Percentiles rank a stretch among this genome's conserved stretches.
These are phyloP conservation scores for Pogoniulus pusillus DNA, from an alignment of 2,797 vertebrate species.

Conservation along the genomic window DNA sequence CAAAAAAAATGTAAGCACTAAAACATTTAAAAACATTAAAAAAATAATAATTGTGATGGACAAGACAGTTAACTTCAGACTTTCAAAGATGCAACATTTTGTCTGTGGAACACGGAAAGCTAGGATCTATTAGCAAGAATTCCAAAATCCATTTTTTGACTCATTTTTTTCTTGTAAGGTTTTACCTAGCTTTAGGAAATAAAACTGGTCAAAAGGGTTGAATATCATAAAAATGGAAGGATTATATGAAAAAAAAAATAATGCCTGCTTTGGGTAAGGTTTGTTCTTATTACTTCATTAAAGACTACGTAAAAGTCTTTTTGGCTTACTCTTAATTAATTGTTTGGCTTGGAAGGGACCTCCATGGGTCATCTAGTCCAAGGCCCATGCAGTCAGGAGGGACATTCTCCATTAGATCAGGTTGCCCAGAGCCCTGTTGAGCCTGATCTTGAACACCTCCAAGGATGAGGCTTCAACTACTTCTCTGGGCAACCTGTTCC, in stretches of 20 bases:
- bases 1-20: neutral
- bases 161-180: neutral
- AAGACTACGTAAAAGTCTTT: neutral
- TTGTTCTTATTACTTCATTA: neutral
- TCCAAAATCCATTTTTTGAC: neutral
- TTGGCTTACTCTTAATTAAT: neutral
- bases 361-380: no score
- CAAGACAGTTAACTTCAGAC: neutral
- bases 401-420: no score
- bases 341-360: neutral
- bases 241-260: neutral
- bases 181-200: neutral
- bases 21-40: neutral
- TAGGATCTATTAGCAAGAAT: neutral
- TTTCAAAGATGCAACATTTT: neutral
- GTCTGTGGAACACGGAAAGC: neutral
- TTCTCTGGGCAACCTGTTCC: no score
- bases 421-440: no score
- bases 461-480: no score
- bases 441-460: no score
- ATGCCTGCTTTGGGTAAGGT: neutral
- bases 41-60: neutral
- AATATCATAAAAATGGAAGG: neutral
- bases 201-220: neutral
- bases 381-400: no score